These are phyloP conservation scores for Neodiprion virginianus DNA, from an alignment of 1,140 invertebrate genomes.

Conservation along the genomic window DNA sequence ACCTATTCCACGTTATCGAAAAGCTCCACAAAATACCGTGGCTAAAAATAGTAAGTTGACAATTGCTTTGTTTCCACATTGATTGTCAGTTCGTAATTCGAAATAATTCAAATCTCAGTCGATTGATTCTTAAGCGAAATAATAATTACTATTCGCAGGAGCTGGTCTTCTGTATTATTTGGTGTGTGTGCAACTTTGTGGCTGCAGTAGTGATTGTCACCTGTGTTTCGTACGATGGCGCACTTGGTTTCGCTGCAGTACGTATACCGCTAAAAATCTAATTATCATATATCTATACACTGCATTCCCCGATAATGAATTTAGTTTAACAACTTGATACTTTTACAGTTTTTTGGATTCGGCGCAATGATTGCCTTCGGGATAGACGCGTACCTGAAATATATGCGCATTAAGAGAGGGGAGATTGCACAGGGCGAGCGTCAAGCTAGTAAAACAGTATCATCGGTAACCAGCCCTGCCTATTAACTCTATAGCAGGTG, in stretches of 20 bases:
- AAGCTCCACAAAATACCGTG: conserved; percentile 87
- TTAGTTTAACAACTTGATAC: conserved; percentile 27
- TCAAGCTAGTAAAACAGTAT: conserved; percentile 69
- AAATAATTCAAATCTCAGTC: no score
- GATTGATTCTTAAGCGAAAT: neutral
- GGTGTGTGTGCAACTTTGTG: conserved; percentile 75
- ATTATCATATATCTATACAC: conserved; percentile 22
- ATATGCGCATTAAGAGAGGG: conserved; percentile 67
- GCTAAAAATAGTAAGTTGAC: conserved; percentile 78
- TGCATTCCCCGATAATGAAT: conserved; percentile 16
- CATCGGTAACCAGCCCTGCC: conserved; percentile 62
- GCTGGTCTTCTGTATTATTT: conserved; percentile 75
- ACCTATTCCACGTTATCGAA: conserved; percentile 86
- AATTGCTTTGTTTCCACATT: no score
- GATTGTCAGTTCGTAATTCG: no score
- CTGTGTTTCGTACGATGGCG: conserved; percentile 54
- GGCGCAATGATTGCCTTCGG: conserved; percentile 78
- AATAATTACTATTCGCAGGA: conserved; percentile 62
- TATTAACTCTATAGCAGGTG: conserved; percentile 46
- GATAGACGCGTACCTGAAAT: conserved; percentile 80
- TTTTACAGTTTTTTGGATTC: conserved; percentile 82
- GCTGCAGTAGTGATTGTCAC: conserved; percentile 70
- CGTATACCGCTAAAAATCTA: conserved; percentile 50
- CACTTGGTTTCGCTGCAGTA: conserved; percentile 70
- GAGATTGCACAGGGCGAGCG: conserved; percentile 77